Evolutionary conservation across 1,140 invertebrate species (phyloP).

Genomic region (Papilio polyxenes): DNA sequence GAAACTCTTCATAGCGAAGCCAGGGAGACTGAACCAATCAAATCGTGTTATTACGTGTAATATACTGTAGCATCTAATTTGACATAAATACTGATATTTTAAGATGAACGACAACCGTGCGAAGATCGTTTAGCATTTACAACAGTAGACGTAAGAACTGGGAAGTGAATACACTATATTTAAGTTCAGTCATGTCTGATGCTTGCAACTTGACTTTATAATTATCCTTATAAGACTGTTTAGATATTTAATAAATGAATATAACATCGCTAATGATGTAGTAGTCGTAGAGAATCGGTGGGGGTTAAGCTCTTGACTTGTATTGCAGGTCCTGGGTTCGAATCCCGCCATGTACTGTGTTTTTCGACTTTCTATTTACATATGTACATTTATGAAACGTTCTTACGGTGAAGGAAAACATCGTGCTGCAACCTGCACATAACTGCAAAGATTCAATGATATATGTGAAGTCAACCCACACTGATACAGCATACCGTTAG

Average conservation of each 20-base stretch:
- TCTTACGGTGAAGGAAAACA: no score
- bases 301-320: no score
- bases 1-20: no score
- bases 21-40: no score
- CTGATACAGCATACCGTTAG: background rate
- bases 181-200: slow-evolving; percentile 12
- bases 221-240: background rate
- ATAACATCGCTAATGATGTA: background rate
- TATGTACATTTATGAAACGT: no score
- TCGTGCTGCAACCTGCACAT: no score
- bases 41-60: no score
- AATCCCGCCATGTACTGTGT: no score
- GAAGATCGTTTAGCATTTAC: background rate
- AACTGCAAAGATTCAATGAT: no score
- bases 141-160: background rate
- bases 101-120: slow-evolving; percentile 12
- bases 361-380: no score
- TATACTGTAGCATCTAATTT: background rate
- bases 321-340: no score
- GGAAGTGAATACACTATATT: background rate
- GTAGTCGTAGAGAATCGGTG: background rate
- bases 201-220: slow-evolving; percentile 2
- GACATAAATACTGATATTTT: slow-evolving; percentile 9
- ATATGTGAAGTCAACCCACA: no score
- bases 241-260: background rate